phyloP scores from a whole-genome alignment of 2,888 invertebrate species.

The Cynaeus angustus region DNA sequence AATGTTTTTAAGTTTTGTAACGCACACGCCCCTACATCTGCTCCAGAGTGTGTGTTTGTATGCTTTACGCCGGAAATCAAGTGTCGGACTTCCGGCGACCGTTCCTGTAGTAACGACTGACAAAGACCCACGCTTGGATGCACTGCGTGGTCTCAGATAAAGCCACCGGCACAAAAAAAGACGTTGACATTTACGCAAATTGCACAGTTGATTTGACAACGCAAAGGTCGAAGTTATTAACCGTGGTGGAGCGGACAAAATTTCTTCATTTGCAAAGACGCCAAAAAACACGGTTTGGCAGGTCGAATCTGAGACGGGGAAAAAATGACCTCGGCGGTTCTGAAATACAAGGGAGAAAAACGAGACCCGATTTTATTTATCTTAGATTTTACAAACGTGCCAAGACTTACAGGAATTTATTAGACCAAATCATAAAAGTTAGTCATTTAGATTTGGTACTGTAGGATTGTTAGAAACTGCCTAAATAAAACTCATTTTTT shows the following conservation, averaged over 20 bases:
- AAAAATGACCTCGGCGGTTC: slow-evolving; percentile 9
- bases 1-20: slow-evolving; percentile 16
- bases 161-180: slow-evolving; percentile 25
- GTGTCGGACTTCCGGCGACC: slow-evolving; percentile 50
- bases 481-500: no score
- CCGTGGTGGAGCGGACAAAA: slow-evolving; percentile 8
- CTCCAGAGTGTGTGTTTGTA: slow-evolving; percentile 23
- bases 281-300: slow-evolving; percentile 1
- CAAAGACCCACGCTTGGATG: slow-evolving; percentile 50
- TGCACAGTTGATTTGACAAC: slow-evolving; percentile 30
- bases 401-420: no score
- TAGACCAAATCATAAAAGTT: no score
- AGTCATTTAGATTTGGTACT: no score
- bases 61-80: slow-evolving; percentile 47
- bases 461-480: no score
- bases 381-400: no score
- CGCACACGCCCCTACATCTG: slow-evolving; percentile 47
- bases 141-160: slow-evolving; percentile 38
- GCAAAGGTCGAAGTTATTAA: slow-evolving; percentile 19
- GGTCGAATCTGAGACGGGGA: background rate
- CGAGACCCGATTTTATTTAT: no score
- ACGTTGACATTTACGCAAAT: slow-evolving; percentile 33
- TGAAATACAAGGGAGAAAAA: slow-evolving; percentile 3
- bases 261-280: slow-evolving; percentile 4
- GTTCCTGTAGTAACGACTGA: slow-evolving; percentile 41